Conservation (phyloP, 2,888 invertebrate genomes). For the Polyommatus iphigenia region DNA sequence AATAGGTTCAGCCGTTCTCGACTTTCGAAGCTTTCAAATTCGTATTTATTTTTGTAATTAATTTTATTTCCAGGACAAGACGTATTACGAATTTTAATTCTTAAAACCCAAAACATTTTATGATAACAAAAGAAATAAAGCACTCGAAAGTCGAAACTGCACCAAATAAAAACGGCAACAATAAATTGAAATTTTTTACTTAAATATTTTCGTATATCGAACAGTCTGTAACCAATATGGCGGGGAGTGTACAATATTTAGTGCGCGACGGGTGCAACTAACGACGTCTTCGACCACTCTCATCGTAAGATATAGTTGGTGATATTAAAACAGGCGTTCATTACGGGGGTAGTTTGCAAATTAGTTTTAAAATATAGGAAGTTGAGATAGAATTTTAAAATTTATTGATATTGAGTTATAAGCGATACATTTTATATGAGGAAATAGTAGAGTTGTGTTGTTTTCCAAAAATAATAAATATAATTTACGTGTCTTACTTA, state of each 20-base stretch:
- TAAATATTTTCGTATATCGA: not conserved
- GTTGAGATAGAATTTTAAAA: not conserved
- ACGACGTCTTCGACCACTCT: conserved; percentile 36
- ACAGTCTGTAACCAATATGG: not conserved
- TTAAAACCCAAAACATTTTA: not conserved
- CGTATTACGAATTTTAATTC: not conserved
- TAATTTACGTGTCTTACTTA: no score
- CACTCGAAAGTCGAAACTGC: not conserved
- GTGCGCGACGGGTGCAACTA: conserved; percentile 38
- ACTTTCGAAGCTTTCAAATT: no score
- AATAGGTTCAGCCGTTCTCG: no score
- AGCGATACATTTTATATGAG: no score
- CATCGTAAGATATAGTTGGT: conserved; percentile 27
- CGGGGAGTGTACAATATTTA: conserved; percentile 35
- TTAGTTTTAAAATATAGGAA: conserved; percentile 16
- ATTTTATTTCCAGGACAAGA: not conserved
- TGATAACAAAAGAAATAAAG: not conserved
- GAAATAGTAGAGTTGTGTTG: no score
- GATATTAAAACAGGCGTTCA: conserved; percentile 28
- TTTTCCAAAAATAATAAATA: no score
- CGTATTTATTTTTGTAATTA: no score
- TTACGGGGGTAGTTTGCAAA: conserved; percentile 26
- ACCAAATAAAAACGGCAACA: not conserved
- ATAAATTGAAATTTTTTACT: not conserved
- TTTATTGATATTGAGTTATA: no score